Percentiles rank a stretch among this genome's conserved stretches.
These are phyloP conservation scores for Poeciliopsis prolifica DNA, from an alignment of 2,113 vertebrate species.

Conservation along the genomic window DNA sequence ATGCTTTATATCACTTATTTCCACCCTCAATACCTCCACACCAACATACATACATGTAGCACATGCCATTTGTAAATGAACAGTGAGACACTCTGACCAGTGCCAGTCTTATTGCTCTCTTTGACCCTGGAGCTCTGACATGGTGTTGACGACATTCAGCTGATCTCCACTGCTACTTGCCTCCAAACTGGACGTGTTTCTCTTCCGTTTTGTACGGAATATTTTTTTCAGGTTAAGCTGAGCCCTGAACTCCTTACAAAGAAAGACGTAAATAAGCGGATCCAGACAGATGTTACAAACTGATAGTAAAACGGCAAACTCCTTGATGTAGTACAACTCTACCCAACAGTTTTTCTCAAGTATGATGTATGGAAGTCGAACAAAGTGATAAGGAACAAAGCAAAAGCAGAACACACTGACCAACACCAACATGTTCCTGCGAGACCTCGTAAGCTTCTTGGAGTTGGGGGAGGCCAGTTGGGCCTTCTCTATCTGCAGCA, in stretches of 20 bases:
- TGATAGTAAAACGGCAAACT: background rate
- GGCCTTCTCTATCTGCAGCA: conserved; percentile 36
- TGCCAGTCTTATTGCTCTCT: background rate
- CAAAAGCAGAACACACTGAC: conserved; percentile 77
- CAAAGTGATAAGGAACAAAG: conserved; percentile 77
- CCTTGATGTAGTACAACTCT: background rate
- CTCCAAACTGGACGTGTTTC: background rate
- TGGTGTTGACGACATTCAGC: background rate
- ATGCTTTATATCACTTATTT: too few species aligned
- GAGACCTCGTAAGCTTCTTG: conserved; percentile 55
- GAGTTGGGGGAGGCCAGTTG: background rate
- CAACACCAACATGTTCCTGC: conserved; percentile 73
- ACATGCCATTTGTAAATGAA: too few species aligned
- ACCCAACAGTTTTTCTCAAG: background rate
- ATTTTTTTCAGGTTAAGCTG: background rate
- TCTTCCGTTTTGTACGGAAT: background rate
- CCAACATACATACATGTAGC: too few species aligned
- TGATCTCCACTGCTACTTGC: background rate
- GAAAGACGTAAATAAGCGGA: background rate
- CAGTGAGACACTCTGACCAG: too few species aligned
- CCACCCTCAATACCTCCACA: too few species aligned
- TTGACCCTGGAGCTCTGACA: background rate
- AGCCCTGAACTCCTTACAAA: background rate
- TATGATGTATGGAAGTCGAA: background rate
- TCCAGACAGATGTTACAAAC: background rate